phyloP scores from a whole-genome alignment of 2,888 invertebrate genomes.

The Opisthograptis luteolata region DNA sequence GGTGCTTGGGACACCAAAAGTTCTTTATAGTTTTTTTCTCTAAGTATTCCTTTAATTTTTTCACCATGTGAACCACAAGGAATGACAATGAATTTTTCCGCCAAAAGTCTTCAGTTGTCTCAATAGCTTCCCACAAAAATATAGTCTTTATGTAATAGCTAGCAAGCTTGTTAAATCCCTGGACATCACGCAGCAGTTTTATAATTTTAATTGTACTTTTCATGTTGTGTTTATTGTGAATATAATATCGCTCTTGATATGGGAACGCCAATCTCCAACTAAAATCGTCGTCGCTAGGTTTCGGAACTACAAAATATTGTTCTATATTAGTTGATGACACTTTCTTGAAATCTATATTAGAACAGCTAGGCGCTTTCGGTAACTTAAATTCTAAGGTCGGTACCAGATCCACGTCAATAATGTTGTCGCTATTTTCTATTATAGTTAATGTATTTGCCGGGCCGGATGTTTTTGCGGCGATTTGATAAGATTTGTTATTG shows the following conservation, averaged over 20 bases:
- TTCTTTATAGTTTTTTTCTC: slow-evolving; percentile 48
- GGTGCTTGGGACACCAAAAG: slow-evolving; percentile 61
- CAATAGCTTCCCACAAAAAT: slow-evolving; percentile 60
- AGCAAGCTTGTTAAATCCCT: slow-evolving; percentile 60
- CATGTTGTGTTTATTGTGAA: slow-evolving; percentile 56
- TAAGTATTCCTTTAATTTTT: slow-evolving; percentile 53
- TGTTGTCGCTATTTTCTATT: slow-evolving; percentile 43
- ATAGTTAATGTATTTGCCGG: slow-evolving; percentile 63
- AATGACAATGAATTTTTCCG: slow-evolving; percentile 50
- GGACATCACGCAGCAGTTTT: slow-evolving; percentile 60
- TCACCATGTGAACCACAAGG: slow-evolving; percentile 59
- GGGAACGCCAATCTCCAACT: slow-evolving; percentile 67
- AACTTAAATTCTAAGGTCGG: slow-evolving; percentile 59
- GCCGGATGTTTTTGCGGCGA: slow-evolving; percentile 57
- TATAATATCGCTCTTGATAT: slow-evolving; percentile 58
- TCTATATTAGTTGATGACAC: slow-evolving; percentile 39
- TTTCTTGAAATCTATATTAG: slow-evolving; percentile 53
- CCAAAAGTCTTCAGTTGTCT: slow-evolving; percentile 53
- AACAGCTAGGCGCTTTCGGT: slow-evolving; percentile 49
- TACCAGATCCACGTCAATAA: slow-evolving; percentile 65
- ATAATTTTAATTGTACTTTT: slow-evolving; percentile 59
- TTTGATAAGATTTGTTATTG: slow-evolving; percentile 44
- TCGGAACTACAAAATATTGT: slow-evolving; percentile 64
- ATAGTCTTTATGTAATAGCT: slow-evolving; percentile 68
- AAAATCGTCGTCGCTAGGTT: slow-evolving; percentile 56